A percentile compares a stretch with the other conserved stretches of the same genome.
phyloP scores from a whole-genome alignment of 2,797 vertebrate species.

The Tenualosa thibaudeaui region DNA sequence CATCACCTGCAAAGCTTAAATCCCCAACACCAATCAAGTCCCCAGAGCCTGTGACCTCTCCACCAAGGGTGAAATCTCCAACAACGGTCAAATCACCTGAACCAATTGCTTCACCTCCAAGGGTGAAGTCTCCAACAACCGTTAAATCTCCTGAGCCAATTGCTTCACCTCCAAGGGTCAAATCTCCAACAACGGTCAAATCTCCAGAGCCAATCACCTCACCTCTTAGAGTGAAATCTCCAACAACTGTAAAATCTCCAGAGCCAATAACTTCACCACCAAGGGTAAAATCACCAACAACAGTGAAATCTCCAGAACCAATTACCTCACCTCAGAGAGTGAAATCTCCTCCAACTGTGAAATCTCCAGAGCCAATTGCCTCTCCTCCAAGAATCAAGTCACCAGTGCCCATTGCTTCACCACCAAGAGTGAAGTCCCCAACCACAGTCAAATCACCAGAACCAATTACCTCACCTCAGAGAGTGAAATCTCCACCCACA shows the following conservation, averaged over 20 bases:
- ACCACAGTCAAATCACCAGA: conserved; percentile 82
- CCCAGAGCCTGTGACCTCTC: conserved; percentile 65
- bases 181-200: conserved; percentile 72
- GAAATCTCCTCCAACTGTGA: conserved; percentile 57
- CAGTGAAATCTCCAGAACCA: conserved; percentile 56
- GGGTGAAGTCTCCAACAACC: conserved; percentile 76
- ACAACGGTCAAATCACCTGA: conserved; percentile 60
- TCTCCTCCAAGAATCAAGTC: conserved; percentile 59
- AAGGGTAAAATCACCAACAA: conserved; percentile 79
- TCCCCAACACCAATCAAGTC: conserved; percentile 80
- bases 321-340: conserved; percentile 61
- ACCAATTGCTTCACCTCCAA: conserved; percentile 70
- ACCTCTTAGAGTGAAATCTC: conserved; percentile 76
- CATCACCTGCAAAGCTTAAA: conserved; percentile 68
- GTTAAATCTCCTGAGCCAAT: conserved; percentile 46
- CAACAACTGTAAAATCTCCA: conserved; percentile 49
- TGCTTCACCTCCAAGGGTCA: conserved; percentile 53
- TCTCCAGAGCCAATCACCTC: conserved; percentile 73
- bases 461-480: conserved; percentile 75
- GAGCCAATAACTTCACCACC: conserved; percentile 71
- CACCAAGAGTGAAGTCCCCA: conserved; percentile 66
- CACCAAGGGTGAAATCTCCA: conserved; percentile 62
- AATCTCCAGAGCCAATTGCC: conserved; percentile 72
- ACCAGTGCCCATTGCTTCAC: conserved; percentile 44
- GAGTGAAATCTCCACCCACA: conserved; percentile 73